phyloP scores from a whole-genome alignment of 1,140 invertebrate species.

The fruit fly (Drosophila melanogaster) region Release_6_plus_ISO1_MT NC_004354.4:16299501-16300000 shows the following conservation, averaged over 20 bases:
- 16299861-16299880: constrained; percentile 88
- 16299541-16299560: constrained; percentile 95
- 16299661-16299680: constrained; percentile 98
- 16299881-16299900: constrained; percentile 93
- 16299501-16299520: background rate
- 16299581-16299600: constrained; percentile 98
- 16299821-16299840: constrained; percentile 98
- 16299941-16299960: constrained; percentile 86
- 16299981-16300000: background rate
- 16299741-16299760: background rate
- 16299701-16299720: constrained; percentile 97
- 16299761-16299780: no score
- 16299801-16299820: constrained; percentile 97
- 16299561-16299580: constrained; percentile 98
- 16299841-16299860: constrained; percentile 95
- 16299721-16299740: constrained; percentile 89
- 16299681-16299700: constrained; percentile 94
- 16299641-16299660: constrained; percentile 99
- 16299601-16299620: constrained; percentile 92
- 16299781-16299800: constrained; percentile 92
- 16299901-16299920: constrained; percentile 92
- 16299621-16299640: constrained; percentile 96
- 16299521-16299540: constrained; percentile 86
- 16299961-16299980: constrained; percentile 13
- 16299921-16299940: constrained; percentile 95